A percentile compares a stretch with the other conserved stretches of the same genome.
These are phyloP conservation scores for Pachydiplax longipennis DNA, from an alignment of 2,888 invertebrate genomes.

Conservation along the genomic window DNA sequence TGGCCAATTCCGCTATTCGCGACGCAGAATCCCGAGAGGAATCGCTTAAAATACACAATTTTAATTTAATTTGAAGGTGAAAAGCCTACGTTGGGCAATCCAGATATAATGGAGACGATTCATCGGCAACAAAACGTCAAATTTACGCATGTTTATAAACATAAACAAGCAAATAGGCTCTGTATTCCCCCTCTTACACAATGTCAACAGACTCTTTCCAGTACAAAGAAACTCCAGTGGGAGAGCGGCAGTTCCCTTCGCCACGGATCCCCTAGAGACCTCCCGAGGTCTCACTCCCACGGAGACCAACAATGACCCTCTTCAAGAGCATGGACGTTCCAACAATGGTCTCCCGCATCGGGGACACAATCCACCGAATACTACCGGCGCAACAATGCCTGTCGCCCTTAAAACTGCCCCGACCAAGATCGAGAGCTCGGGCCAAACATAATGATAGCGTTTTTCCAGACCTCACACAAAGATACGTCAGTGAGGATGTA, in stretches of 20 bases:
- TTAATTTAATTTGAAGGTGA: not conserved
- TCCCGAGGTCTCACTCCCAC: constrained; percentile 6
- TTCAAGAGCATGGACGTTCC: not conserved
- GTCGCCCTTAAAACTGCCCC: not conserved
- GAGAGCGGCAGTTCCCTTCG: not conserved
- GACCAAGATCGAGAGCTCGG: not conserved
- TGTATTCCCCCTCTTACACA: not conserved
- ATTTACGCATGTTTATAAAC: not conserved
- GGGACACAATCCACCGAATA: not conserved
- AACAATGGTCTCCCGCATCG: constrained; percentile 15
- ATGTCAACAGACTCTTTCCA: not conserved
- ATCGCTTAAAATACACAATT: not conserved
- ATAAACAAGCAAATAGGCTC: not conserved
- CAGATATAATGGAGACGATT: not conserved
- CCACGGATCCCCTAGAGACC: not conserved
- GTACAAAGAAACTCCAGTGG: not conserved
- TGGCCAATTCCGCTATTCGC: not conserved
- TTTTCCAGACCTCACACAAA: not conserved
- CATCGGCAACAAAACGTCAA: not conserved
- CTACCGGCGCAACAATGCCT: not conserved
- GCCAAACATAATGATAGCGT: constrained; percentile 1
- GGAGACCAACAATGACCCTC: constrained; percentile 22
- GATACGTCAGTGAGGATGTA: constrained; percentile 20
- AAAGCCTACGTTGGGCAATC: not conserved
- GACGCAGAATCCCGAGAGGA: not conserved